Evolutionary conservation across 2,888 invertebrate species (phyloP).

Genomic region (Cremastobaeus sp.): DNA sequence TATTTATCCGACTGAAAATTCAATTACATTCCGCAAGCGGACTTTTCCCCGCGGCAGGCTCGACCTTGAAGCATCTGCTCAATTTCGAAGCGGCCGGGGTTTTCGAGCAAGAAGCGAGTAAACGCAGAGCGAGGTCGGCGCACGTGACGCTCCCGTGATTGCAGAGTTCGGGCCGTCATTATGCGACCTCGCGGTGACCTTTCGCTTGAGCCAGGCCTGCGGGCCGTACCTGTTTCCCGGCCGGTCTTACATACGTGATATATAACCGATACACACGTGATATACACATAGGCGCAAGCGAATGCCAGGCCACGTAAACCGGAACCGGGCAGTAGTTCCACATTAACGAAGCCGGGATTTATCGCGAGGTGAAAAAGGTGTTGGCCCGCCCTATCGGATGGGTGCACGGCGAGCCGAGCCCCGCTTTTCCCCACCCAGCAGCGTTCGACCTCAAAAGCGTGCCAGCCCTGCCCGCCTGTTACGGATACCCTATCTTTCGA

Average conservation of each 20-base stretch:
- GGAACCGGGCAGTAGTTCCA: slow-evolving; percentile 59
- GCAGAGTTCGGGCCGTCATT: slow-evolving; percentile 74
- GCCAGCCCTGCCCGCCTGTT: slow-evolving; percentile 69
- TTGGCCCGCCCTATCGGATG: slow-evolving; percentile 56
- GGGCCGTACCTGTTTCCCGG: slow-evolving; percentile 57
- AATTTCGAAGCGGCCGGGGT: slow-evolving; percentile 8
- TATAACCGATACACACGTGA: slow-evolving; percentile 54
- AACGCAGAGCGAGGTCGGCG: slow-evolving; percentile 55
- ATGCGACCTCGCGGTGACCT: slow-evolving; percentile 74
- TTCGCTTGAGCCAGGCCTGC: slow-evolving; percentile 69
- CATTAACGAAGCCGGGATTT: slow-evolving; percentile 60
- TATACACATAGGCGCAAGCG: slow-evolving; percentile 44
- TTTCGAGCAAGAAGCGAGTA: slow-evolving; percentile 6
- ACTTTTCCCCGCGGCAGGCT: not conserved
- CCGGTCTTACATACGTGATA: slow-evolving; percentile 41
- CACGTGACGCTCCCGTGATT: slow-evolving; percentile 76
- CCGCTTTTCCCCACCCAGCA: slow-evolving; percentile 51
- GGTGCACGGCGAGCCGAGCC: slow-evolving; percentile 33
- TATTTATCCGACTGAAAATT: too few relatives aligned
- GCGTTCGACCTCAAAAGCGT: slow-evolving; percentile 70
- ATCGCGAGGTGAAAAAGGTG: slow-evolving; percentile 60
- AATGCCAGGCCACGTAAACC: slow-evolving; percentile 41
- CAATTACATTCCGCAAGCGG: too few relatives aligned
- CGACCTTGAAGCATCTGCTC: slow-evolving; percentile 31
- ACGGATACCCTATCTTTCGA: slow-evolving; percentile 73